Evolutionary conservation across 2,113 vertebrate species (phyloP), one percentile per base, ranked within the genome.

Genomic region (Onychorhynchus coronatus): DNA sequence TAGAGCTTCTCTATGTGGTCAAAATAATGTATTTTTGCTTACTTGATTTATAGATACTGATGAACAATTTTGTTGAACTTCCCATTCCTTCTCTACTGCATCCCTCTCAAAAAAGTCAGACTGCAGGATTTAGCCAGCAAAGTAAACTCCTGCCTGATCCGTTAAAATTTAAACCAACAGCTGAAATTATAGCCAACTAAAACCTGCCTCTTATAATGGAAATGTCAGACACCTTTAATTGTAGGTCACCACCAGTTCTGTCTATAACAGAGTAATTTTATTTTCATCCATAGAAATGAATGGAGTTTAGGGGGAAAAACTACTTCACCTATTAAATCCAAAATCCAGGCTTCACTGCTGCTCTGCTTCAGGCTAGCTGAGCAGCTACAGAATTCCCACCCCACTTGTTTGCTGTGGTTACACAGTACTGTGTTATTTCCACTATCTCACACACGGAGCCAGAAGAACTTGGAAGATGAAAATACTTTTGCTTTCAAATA

Each of bases 401-500:
- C 52, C 68, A 56, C 82, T 93, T 95, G 92, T 96, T 95, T 97
- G 95, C 92, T 94, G 96, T 97, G 93, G 90, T 95, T 96, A 95
- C 91, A 77, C 52, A 88, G 87, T 61, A 53, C 70, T 91, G 33
- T 93, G 73, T 94, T 91, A 85, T 92, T 93, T 96, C 95, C 94
- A 95, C 91, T 90, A 83, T 95, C 95, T 93, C 94, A 96, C 93
- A 93, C 59, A 76, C 17, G 19, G 84, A 96, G 77, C 95, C 95
- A 97, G 93, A 88, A 97, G 88, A 91, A 96, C 85, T 94, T 96
- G 95, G 95, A 96, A 96, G 90, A 93, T 88, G 59, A 90, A 91
- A 96, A 94, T 68, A 78, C 61, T 93, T 93, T 49, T 94, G 79
- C 95, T 95, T 96, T 96, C 95, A 97, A 95, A 95, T 94, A 95